A percentile compares a stretch with the other conserved stretches of the same genome.
These are phyloP conservation scores for Frankliniella intonsa DNA, from an alignment of 2,888 invertebrate species.

Conservation along the genomic window DNA sequence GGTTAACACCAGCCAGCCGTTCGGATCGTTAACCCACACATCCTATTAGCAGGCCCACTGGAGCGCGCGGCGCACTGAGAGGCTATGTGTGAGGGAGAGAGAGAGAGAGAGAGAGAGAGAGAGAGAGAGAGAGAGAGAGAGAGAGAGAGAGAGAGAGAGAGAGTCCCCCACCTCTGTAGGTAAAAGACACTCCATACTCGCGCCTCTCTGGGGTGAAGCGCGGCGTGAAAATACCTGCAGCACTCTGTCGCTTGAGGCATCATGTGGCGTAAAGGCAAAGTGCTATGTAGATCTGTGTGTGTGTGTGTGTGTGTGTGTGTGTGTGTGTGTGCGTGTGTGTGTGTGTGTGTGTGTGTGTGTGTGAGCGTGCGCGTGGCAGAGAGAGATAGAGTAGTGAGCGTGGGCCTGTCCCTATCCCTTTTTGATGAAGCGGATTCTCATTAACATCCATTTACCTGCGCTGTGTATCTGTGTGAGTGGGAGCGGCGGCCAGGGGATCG, in stretches of 20 bases:
- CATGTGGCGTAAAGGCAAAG: too few relatives aligned
- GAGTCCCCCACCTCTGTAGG: too few relatives aligned
- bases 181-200: too few relatives aligned
- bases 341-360: background rate
- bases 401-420: background rate
- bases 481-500: background rate
- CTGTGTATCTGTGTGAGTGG: background rate
- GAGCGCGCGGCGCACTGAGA: background rate
- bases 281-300: background rate
- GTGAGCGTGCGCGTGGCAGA: background rate
- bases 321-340: background rate
- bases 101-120: background rate
- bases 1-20: background rate
- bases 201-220: too few relatives aligned
- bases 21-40: background rate
- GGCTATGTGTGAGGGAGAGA: background rate
- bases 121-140: background rate
- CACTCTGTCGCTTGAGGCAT: too few relatives aligned
- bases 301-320: background rate
- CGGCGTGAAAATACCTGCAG: too few relatives aligned
- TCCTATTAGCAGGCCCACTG: background rate
- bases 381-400: background rate
- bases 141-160: background rate
- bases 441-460: background rate
- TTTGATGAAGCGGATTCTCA: background rate